Conservation (phyloP, 2,113 vertebrate species). For the Actenoides lindsayi region DNA sequence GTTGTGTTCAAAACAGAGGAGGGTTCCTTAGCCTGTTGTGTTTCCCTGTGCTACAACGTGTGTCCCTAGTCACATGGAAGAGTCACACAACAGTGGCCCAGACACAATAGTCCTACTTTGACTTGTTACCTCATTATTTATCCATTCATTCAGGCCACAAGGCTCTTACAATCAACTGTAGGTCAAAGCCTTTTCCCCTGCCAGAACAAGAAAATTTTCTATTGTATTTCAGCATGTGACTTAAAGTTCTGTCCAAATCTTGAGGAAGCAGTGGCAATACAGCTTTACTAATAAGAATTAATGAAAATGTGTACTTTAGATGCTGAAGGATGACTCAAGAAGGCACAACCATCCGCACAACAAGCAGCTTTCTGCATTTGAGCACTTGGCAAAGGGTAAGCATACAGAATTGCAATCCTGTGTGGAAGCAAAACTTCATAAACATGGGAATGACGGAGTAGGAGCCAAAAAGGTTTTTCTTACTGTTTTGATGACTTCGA, state of each 20-base stretch:
- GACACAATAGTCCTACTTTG: background rate
- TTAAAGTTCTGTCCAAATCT: background rate
- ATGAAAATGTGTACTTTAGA: background rate
- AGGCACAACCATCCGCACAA: background rate
- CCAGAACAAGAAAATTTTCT: background rate
- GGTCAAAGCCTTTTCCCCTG: background rate
- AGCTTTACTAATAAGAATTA: background rate
- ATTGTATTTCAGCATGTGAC: background rate
- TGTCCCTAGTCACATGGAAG: background rate
- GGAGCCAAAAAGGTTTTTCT: background rate
- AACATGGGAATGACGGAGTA: background rate
- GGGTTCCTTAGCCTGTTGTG: background rate
- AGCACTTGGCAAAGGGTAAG: background rate
- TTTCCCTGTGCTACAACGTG: rapidly evolving
- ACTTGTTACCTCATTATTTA: background rate
- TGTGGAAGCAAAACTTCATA: background rate
- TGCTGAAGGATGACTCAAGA: background rate
- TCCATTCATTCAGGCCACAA: background rate
- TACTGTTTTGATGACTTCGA: background rate
- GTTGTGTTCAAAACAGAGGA: background rate
- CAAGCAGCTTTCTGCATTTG: background rate
- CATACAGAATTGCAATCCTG: background rate
- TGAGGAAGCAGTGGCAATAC: background rate
- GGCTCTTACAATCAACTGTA: background rate
- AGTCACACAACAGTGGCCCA: background rate